A percentile compares a stretch with the other conserved stretches of the same genome.
Conservation (phyloP, 2,888 invertebrate species). For the Tachystola acroxantha region DNA sequence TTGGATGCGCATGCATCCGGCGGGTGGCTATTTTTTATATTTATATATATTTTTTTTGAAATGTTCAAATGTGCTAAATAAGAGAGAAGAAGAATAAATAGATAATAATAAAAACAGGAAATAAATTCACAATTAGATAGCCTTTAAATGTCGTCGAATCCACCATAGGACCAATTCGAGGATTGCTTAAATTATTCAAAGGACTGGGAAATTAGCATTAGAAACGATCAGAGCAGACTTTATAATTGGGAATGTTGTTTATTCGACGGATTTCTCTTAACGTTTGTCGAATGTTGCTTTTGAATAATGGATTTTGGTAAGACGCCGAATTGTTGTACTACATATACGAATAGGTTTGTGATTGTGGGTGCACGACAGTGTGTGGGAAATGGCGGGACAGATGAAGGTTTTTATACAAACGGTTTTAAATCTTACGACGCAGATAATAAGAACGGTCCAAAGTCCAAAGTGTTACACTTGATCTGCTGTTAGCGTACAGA, state of each 20-base stretch:
- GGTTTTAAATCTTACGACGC: no score
- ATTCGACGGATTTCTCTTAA: constrained; percentile 30
- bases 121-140: constrained; percentile 11
- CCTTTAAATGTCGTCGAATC: constrained; percentile 13
- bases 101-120: no score
- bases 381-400: no score
- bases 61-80: no score
- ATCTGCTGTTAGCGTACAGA: no score
- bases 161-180: constrained; percentile 24
- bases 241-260: constrained; percentile 50
- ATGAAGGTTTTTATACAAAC: not conserved
- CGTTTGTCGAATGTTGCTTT: constrained; percentile 46
- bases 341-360: not conserved
- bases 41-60: no score
- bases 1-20: no score
- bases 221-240: constrained; percentile 38
- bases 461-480: no score
- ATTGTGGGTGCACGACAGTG: not conserved
- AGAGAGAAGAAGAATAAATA: no score
- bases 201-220: constrained; percentile 49
- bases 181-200: constrained; percentile 50
- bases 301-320: constrained; percentile 49
- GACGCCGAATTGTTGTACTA: constrained; percentile 20
- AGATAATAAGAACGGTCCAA: no score
- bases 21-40: no score